These are phyloP conservation scores for Ennomos fuscantarius DNA, from an alignment of 2,888 invertebrate species.

Conservation along the genomic window DNA sequence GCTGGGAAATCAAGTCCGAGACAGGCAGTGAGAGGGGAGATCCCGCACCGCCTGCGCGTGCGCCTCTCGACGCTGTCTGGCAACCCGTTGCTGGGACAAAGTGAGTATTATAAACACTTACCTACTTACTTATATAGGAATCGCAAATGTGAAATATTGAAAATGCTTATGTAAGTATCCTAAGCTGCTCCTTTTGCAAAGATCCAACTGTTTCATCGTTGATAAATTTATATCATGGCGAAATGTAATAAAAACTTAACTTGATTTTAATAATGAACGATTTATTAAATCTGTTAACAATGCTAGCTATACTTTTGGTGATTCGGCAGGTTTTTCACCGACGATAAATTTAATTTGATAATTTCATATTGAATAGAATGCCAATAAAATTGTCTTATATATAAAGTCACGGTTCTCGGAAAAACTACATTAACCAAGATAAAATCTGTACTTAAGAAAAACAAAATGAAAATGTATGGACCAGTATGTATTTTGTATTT, in stretches of 20 bases:
- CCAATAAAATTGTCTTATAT: constrained; percentile 27
- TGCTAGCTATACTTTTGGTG: constrained; percentile 76
- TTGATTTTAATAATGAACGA: constrained; percentile 84
- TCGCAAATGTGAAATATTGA: constrained; percentile 48
- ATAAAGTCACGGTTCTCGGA: constrained; percentile 13
- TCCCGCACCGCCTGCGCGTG: constrained; percentile 86
- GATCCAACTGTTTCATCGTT: constrained; percentile 55
- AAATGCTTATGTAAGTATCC: constrained; percentile 60
- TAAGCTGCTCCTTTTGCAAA: constrained; percentile 71
- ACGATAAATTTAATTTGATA: constrained; percentile 80
- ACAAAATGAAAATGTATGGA: too few species aligned
- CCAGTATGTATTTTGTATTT: too few species aligned
- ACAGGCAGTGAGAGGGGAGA: constrained; percentile 63
- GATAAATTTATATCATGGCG: constrained; percentile 78
- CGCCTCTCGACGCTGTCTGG: constrained; percentile 91
- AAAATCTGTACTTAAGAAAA: too few species aligned
- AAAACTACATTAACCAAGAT: background rate
- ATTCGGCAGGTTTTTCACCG: constrained; percentile 67
- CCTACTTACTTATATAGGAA: too few species aligned
- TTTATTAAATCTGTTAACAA: constrained; percentile 85
- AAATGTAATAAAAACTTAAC: constrained; percentile 77
- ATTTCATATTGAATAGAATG: constrained; percentile 70
- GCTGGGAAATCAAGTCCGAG: constrained; percentile 72
- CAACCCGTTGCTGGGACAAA: constrained; percentile 90
- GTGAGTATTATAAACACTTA: constrained; percentile 81